Evolutionary conservation across 2,113 vertebrate species (phyloP), one percentile per base, ranked within the genome.

Genomic region (Sylvietta virens): DNA sequence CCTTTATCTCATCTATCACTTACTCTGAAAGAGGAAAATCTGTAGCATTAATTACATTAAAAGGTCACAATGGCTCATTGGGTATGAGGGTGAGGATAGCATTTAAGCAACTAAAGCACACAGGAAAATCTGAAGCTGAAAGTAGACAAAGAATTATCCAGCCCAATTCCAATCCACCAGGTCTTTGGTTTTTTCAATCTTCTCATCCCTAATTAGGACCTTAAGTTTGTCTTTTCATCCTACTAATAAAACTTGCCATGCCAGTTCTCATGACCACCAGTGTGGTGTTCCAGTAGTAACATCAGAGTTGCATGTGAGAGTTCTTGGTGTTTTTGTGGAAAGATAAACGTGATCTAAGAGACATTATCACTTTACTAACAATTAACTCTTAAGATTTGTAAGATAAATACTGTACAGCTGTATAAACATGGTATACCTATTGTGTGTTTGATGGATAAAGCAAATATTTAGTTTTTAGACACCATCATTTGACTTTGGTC

Each of bases 151-250:
- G 30, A 91, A 84, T 47, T 54, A 54, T 26, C 39, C 13, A 9
- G 67, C 85, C 22, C 50, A 47, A 45, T 66, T 71, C 54, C 80
- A 62, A 86, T 58, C 21, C 56, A 89, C 76, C 45, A 88, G 89
- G 67, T 92, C 95, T 95, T 88, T 66, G 86, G 20, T 95, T 97
- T 98, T 98, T 97, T 96, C 61, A 88, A 48, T 90, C 95, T 96
- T 97, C 95, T 94, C 96, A 97, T 97, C 97, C 97, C 88, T 95
- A 90, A 88, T 73, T 96, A 97, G 94, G 84, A 93, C 73, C 80
- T 82, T 85, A 48, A 44, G 26, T 71, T 86, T 94, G 76, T 58
- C 54, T 91, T 95, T 65, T 77, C 35, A 77, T 19, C 45, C 18
- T 91, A 64, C 89, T 98, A 97, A 97, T 26, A 50, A 37, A 83